These are phyloP conservation scores for Dascillus cervinus DNA, from an alignment of 2,888 invertebrate species.

Conservation along the genomic window DNA sequence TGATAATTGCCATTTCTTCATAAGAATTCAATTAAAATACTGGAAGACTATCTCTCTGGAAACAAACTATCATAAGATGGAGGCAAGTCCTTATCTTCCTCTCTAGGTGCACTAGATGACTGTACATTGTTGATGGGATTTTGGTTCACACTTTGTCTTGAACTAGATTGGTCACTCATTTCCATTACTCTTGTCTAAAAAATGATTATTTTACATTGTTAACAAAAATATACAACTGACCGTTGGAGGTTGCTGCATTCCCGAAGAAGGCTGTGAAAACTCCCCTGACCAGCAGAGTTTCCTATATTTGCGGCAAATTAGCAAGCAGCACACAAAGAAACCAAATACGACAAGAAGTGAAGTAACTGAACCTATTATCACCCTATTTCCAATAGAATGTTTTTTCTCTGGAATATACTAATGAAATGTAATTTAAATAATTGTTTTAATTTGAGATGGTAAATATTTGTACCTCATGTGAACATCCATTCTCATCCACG, in stretches of 20 bases:
- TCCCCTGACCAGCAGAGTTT: constrained; percentile 46
- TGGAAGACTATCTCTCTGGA: constrained; percentile 34
- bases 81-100: constrained; percentile 48
- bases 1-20: no score
- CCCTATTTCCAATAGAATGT: constrained; percentile 32
- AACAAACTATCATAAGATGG: constrained; percentile 51
- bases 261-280: constrained; percentile 34
- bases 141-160: constrained; percentile 6
- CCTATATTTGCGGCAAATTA: constrained; percentile 43
- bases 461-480: constrained; percentile 10
- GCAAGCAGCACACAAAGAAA: constrained; percentile 44
- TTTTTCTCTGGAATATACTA: constrained; percentile 4
- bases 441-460: no score
- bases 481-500: constrained; percentile 42
- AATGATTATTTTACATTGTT: not conserved
- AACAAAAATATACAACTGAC: constrained; percentile 5
- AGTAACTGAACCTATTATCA: constrained; percentile 45
- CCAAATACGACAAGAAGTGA: constrained; percentile 42
- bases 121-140: constrained; percentile 2
- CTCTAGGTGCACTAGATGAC: constrained; percentile 31
- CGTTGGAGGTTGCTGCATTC: constrained; percentile 11
- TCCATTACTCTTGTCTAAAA: constrained; percentile 26
- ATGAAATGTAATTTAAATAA: not conserved
- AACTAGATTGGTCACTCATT: constrained; percentile 24
- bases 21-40: no score